Evolutionary conservation across 2,113 vertebrate species (phyloP), one percentile per base, ranked within the genome.

Genomic region (Anseranas semipalmata): DNA sequence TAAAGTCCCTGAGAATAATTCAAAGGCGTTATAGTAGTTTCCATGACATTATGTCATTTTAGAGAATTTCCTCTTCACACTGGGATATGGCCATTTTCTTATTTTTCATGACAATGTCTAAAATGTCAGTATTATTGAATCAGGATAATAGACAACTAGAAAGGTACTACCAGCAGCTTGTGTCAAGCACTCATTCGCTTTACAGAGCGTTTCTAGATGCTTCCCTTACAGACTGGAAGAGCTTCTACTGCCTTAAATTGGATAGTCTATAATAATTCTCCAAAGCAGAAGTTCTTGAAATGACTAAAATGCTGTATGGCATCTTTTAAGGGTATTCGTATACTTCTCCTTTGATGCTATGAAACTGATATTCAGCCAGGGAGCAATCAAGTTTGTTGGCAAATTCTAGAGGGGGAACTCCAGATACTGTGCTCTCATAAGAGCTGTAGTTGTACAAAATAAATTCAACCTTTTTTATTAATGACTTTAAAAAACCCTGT

Each of bases 111-210:
- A 65, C 39, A 65, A 66, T 48, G 27, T 78, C 32, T 24, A 18
- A 83, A 94, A 52, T 65, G 15, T 73, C 43, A 1, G 0, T 73
- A 18, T 78, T 63, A 22, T 4, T 35, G 21, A 78, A 85, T 80
- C 12, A 14, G 32, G 24, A 50, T 55, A 87, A 60, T 37, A 67
- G 9, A 78, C 19, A 50, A 67, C 24, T 52, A 32, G 46, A 75
- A 93, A 86, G 43, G 28, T 70, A 21, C 30, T 66, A 83, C 35
- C 73, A 90, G 76, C 37, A 58, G 59, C 48, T 76, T 58, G 21
- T 92, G 96, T 93, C 59, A 77, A 60, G 70, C n/a, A 70, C 9
- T 95, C 3, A 5, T 94, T 95, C 95, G 53, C 77, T 11, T 96
- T 70, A 25, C 30, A 32, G 56, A 45, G 9, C 72, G 19, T 74